Conservation (phyloP, 2,888 invertebrate genomes). For the Spilarctia lutea region DNA sequence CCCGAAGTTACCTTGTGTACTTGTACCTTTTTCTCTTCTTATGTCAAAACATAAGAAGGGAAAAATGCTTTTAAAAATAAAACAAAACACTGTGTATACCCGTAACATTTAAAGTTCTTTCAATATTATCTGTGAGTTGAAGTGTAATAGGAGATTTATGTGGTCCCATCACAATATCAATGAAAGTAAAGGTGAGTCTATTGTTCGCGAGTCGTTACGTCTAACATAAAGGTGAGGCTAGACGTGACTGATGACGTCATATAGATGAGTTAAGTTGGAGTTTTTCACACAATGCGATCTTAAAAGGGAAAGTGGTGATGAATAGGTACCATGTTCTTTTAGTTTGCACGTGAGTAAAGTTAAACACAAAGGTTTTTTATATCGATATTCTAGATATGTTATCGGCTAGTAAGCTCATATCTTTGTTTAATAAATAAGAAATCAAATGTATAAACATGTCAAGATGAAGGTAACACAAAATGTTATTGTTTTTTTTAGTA, state of each 20-base stretch:
- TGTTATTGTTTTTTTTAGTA: too few relatives aligned
- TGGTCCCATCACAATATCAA: slow-evolving; percentile 42
- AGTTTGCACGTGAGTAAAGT: slow-evolving; percentile 30
- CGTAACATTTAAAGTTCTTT: slow-evolving; percentile 15
- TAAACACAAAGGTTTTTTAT: neutral
- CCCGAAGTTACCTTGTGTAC: neutral
- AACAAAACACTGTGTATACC: neutral
- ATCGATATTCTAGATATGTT: neutral
- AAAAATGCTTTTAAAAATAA: neutral
- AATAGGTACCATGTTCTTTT: slow-evolving; percentile 29
- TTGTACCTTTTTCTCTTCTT: too few relatives aligned
- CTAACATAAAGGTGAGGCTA: slow-evolving; percentile 39
- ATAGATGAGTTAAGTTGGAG: slow-evolving; percentile 47
- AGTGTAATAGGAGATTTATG: slow-evolving; percentile 55
- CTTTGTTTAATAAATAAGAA: too few relatives aligned
- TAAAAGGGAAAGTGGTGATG: slow-evolving; percentile 35
- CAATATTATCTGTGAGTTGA: slow-evolving; percentile 53
- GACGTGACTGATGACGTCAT: slow-evolving; percentile 41
- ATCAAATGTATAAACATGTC: too few relatives aligned
- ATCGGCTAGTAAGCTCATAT: neutral
- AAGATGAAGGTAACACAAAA: too few relatives aligned
- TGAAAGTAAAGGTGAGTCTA: slow-evolving; percentile 27
- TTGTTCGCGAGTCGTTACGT: slow-evolving; percentile 40
- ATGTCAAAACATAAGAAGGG: neutral
- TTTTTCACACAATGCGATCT: slow-evolving; percentile 28